These are phyloP conservation scores for Mycetomoellerius zeteki DNA, from an alignment of 1,140 invertebrate species.

Conservation along the genomic window DNA sequence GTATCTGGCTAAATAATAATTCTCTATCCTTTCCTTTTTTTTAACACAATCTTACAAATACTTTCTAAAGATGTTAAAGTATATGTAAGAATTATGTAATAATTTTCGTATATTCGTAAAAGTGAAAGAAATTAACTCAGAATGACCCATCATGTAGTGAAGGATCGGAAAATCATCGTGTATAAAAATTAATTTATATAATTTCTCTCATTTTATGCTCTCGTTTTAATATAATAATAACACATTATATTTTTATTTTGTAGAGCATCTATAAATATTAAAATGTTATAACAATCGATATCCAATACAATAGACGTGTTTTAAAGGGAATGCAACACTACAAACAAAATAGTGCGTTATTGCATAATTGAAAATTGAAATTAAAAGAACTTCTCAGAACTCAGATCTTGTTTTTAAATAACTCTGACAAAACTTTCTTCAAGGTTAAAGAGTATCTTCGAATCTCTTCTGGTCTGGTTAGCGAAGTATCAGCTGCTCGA, in stretches of 20 bases:
- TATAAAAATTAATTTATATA: background rate
- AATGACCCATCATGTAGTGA: too few species aligned
- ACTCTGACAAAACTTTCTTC: background rate
- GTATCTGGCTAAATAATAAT: too few species aligned
- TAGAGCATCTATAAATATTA: constrained; percentile 10
- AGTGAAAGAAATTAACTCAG: too few species aligned
- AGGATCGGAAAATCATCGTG: too few species aligned
- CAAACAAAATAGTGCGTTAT: background rate
- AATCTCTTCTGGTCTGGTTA: background rate
- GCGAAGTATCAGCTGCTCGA: background rate
- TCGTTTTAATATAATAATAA: constrained; percentile 12
- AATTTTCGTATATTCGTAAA: too few species aligned
- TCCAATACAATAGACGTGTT: background rate
- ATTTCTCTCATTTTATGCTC: background rate
- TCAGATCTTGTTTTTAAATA: background rate
- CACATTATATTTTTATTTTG: background rate
- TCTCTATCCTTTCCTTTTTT: too few species aligned
- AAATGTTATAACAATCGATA: constrained; percentile 16
- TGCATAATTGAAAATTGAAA: background rate
- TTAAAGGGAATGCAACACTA: background rate
- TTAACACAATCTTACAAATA: too few species aligned
- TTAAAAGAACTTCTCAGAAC: background rate
- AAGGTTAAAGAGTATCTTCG: background rate
- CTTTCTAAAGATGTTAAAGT: too few species aligned
- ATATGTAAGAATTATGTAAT: too few species aligned